These are phyloP conservation scores for Rhopalosiphum padi DNA, from an alignment of 1,140 invertebrate species.

Conservation along the genomic window DNA sequence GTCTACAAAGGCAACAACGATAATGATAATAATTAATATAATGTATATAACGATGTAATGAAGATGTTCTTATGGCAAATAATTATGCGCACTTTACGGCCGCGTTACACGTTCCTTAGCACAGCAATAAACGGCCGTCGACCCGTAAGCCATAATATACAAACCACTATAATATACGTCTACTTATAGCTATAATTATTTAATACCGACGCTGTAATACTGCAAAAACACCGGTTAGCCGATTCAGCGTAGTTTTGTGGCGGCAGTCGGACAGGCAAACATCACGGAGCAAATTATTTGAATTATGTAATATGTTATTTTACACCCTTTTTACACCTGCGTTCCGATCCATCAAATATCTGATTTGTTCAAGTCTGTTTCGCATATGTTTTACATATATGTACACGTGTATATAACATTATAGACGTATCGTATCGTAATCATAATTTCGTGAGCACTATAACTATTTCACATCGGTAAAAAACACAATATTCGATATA, in stretches of 20 bases:
- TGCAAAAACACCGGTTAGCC: background rate
- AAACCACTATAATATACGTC: slow-evolving; percentile 8
- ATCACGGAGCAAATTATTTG: background rate
- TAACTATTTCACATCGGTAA: background rate
- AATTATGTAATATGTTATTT: background rate
- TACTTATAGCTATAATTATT: background rate
- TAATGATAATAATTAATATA: background rate
- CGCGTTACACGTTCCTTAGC: background rate
- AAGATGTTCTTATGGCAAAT: background rate
- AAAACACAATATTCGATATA: no score
- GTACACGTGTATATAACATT: background rate
- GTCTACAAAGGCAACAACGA: background rate
- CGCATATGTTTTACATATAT: background rate
- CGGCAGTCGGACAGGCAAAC: background rate
- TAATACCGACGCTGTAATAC: background rate
- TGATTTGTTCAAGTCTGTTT: background rate
- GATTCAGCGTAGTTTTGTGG: background rate
- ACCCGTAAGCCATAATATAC: background rate
- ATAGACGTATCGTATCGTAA: background rate
- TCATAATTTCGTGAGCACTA: background rate
- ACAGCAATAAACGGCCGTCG: slow-evolving; percentile 4
- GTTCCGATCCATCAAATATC: background rate
- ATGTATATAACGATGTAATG: background rate
- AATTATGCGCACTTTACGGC: background rate
- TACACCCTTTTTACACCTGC: background rate